A percentile compares a stretch with the other conserved stretches of the same genome.
phyloP scores from a whole-genome alignment of 2,888 invertebrate species.

The Acronicta alni region DNA sequence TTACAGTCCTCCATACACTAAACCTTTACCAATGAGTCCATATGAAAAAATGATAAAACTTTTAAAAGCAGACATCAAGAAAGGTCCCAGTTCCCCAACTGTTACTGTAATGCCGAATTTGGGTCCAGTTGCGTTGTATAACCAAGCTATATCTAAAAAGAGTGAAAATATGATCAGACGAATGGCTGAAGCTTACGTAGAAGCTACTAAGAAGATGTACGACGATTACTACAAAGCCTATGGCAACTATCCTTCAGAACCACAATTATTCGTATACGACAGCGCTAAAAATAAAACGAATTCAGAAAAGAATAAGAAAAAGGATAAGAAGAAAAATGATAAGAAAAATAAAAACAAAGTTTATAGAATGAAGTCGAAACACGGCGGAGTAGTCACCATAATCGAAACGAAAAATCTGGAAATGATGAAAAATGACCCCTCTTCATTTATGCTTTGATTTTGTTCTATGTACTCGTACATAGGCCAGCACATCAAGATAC shows the following conservation, averaged over 20 bases:
- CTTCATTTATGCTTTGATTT: not conserved
- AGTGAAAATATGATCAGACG: constrained; percentile 72
- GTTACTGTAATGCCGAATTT: constrained; percentile 69
- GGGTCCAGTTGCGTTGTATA: constrained; percentile 75
- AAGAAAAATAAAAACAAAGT: constrained; percentile 32
- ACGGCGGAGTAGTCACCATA: constrained; percentile 45
- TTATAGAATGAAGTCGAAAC: constrained; percentile 28
- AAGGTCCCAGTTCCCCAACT: constrained; percentile 67
- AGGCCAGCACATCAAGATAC: too few relatives aligned
- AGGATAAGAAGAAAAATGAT: constrained; percentile 10
- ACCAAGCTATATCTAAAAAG: constrained; percentile 75
- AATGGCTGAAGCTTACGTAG: constrained; percentile 65
- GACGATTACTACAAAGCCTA: constrained; percentile 46
- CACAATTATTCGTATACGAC: constrained; percentile 40
- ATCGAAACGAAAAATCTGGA: constrained; percentile 43
- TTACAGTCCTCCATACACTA: constrained; percentile 7
- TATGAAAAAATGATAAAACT: constrained; percentile 71
- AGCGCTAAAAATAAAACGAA: constrained; percentile 45
- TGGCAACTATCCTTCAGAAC: constrained; percentile 26
- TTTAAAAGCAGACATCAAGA: constrained; percentile 67
- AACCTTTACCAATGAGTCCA: constrained; percentile 47
- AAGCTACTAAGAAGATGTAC: constrained; percentile 46
- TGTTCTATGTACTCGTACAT: not conserved
- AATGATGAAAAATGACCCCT: constrained; percentile 23
- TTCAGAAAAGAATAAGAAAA: not conserved